Evolutionary conservation across 2,113 vertebrate genomes (phyloP).

Genomic region (Dromaius novaehollandiae): DNA sequence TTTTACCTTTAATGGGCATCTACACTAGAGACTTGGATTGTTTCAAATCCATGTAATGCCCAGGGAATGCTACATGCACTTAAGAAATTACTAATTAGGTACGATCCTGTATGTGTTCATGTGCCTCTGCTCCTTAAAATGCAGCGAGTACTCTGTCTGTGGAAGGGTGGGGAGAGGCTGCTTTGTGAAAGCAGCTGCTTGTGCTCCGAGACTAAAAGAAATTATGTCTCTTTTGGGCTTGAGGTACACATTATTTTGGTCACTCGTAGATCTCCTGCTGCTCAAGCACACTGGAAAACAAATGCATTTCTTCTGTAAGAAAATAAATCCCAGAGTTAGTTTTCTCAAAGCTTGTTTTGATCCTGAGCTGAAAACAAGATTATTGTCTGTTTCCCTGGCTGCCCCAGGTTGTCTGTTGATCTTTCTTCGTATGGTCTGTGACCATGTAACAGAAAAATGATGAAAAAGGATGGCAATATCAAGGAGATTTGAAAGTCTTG

Average conservation of each 20-base stretch:
- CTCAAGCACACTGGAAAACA: conserved; percentile 29
- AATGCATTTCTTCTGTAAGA: conserved; percentile 46
- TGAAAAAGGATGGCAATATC: neutral
- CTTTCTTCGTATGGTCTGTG: neutral
- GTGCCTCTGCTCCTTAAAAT: conserved; percentile 7
- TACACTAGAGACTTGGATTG: neutral
- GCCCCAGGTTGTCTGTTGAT: neutral
- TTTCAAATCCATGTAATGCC: neutral
- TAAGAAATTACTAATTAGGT: conserved; percentile 33
- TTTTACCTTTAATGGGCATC: neutral
- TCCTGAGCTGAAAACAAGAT: conserved; percentile 45
- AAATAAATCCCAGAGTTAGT: conserved; percentile 27
- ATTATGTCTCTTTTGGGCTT: neutral
- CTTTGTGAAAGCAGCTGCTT: neutral
- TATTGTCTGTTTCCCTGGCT: neutral
- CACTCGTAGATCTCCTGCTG: conserved; percentile 29
- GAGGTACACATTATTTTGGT: conserved; percentile 28
- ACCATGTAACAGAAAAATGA: neutral
- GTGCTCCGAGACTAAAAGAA: conserved; percentile 28
- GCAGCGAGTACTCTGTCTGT: neutral
- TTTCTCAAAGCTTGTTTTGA: conserved; percentile 33
- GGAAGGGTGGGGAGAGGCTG: neutral
- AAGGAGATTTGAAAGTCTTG: neutral
- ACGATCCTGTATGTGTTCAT: neutral
- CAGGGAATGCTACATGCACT: neutral